Evolutionary conservation across 2,113 vertebrate genomes (phyloP).

Genomic region (Sceloporus undulatus): DNA sequence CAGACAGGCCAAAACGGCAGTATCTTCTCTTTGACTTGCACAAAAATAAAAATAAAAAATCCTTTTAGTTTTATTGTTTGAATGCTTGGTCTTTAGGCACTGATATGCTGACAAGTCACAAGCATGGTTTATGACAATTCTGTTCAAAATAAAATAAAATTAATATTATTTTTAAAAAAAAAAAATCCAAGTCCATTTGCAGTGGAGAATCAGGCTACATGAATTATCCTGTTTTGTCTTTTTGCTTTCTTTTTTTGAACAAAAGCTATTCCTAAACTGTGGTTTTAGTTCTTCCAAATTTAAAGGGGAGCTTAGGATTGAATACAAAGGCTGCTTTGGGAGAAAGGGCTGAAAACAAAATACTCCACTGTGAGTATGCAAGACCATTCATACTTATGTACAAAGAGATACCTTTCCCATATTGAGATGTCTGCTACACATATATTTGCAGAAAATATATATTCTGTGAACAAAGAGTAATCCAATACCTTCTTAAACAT

Average conservation of each 20-base stretch:
- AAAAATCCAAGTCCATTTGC: background rate
- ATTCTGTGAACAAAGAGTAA: background rate
- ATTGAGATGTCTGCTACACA: background rate
- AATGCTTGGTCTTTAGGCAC: slow-evolving; percentile 5
- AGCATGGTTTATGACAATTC: background rate
- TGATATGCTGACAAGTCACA: background rate
- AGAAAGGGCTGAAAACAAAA: background rate
- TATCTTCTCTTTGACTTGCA: slow-evolving; percentile 50
- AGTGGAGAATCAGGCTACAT: slow-evolving; percentile 15
- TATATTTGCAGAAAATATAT: slow-evolving; percentile 21
- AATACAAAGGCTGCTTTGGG: background rate
- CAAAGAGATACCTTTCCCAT: background rate
- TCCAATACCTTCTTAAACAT: background rate
- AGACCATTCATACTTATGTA: background rate
- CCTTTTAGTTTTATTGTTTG: slow-evolving; percentile 35
- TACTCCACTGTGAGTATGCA: background rate
- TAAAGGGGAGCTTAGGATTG: background rate
- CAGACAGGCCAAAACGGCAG: slow-evolving; percentile 61
- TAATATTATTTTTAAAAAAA: background rate
- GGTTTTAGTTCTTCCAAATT: background rate
- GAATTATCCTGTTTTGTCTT: background rate
- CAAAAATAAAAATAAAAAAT: slow-evolving; percentile 20
- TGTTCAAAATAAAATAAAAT: slow-evolving; percentile 21
- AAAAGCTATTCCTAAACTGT: background rate
- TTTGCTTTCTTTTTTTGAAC: background rate